These are phyloP conservation scores for Hydrochoerus hydrochaeris DNA, from an alignment of 2,113 vertebrate genomes.

Conservation along the genomic window DNA sequence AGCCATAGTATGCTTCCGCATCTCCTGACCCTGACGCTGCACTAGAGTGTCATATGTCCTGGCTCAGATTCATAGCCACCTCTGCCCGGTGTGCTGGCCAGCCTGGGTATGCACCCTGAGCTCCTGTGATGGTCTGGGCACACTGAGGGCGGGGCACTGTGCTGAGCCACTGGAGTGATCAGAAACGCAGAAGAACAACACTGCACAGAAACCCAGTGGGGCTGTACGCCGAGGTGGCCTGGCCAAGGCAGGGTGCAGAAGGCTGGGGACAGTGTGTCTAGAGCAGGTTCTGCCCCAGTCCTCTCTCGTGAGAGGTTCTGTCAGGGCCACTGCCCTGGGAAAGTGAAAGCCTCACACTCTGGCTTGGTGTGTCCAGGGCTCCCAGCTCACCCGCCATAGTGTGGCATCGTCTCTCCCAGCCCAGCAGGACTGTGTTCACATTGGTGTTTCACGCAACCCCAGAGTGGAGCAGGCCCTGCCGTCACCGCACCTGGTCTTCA, in stretches of 20 bases:
- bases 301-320: neutral
- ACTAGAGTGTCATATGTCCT: neutral
- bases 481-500: no score
- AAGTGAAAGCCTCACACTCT: neutral
- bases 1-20: rapidly evolving
- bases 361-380: neutral
- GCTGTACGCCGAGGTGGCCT: neutral
- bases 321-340: neutral
- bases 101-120: neutral
- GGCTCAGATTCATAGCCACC: rapidly evolving
- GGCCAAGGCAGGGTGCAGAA: neutral
- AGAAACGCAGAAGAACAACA: neutral
- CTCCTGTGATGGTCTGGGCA: rapidly evolving
- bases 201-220: neutral
- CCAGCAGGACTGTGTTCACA: neutral
- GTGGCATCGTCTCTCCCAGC: no score
- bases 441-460: neutral
- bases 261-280: neutral
- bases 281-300: neutral
- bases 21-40: neutral
- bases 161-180: neutral
- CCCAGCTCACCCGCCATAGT: no score
- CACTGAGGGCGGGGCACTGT: rapidly evolving
- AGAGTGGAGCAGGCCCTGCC: neutral
- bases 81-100: neutral